Evolutionary conservation across 92 coral and sea anemone species (phyloP), one percentile per base, ranked within the genome.

Genomic region (Umimayanthus chanpuru): DNA sequence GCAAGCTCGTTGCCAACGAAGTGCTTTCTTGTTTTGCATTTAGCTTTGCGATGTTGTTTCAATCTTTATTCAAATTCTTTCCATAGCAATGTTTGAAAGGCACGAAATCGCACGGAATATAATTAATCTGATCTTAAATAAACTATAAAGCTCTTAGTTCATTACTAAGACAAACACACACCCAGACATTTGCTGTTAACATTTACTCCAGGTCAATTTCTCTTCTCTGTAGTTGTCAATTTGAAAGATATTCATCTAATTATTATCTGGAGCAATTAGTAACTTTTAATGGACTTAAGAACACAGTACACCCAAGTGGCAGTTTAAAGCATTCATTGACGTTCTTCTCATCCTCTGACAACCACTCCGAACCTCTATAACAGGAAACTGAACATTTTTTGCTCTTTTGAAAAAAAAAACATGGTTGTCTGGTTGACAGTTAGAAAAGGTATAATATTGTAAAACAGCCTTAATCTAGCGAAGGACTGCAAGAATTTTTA

Each of bases 141-240:
- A 77, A 77, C 81, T n/a, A n/a, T 21, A n/a, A 12, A 47, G 61
- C 61, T 43, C 81, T 77, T 49, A 77, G 82, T 79, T 79, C 82
- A 79, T 50, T 25, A 25, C 32, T 8, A 47, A 47, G 38, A 49
- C n/a, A 79, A 79, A 79, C 82, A 79, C 39, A 25, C 30, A 79
- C 15, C 36, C 66, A 47, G 82, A 79, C 82, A n/a, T 36, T 36
- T 20, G 44, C 49, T 21, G 28, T 74, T 36, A 74, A 23, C 49
- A 74, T 14, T 36, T 4, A 38, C 29, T 74, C 26, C n/a, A 74
- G 50, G 49, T 74, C 79, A 74, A 38, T 32, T 74, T 32, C n/a
- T 74, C 68, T 18, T 74, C 79, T 74, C n/a, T 74, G 5, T 38
- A 74, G 79, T 38, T 74, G 79, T 74, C 79, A 38, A 21, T 74